These are phyloP conservation scores for Vicugna pacos DNA, from an alignment of 2,113 vertebrate genomes.

Conservation along the genomic window DNA sequence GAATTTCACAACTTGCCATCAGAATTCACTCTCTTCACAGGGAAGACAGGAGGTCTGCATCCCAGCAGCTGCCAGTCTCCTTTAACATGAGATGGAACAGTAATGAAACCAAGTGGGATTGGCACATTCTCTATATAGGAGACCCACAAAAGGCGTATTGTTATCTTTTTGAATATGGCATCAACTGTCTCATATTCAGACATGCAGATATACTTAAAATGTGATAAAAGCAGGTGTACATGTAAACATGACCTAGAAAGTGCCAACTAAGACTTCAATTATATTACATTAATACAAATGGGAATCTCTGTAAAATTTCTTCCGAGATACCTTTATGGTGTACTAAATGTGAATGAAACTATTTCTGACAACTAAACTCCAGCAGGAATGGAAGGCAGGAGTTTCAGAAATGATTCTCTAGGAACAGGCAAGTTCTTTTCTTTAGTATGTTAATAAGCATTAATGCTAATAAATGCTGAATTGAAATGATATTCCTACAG, in stretches of 20 bases:
- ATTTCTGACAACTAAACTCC: slow-evolving; percentile 58
- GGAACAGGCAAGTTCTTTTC: slow-evolving; percentile 51
- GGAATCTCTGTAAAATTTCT: not conserved
- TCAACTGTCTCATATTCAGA: not conserved
- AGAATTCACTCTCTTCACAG: not conserved
- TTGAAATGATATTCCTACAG: slow-evolving; percentile 75
- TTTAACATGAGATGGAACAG: not conserved
- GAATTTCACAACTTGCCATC: slow-evolving; percentile 2
- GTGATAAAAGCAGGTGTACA: not conserved
- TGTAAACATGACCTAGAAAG: slow-evolving; percentile 27
- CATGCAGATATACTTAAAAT: not conserved
- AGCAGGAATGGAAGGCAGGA: slow-evolving; percentile 60
- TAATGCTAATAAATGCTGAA: slow-evolving; percentile 81
- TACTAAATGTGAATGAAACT: slow-evolving; percentile 61
- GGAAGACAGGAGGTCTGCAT: accelerated
- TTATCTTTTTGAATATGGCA: slow-evolving; percentile 62
- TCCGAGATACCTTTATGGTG: not conserved
- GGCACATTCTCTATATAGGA: slow-evolving; percentile 1
- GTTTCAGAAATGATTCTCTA: slow-evolving; percentile 46
- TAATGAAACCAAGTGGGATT: not conserved
- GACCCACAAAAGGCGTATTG: slow-evolving; percentile 47
- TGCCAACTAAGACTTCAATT: slow-evolving; percentile 57
- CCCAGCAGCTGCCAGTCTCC: accelerated
- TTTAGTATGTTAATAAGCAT: slow-evolving; percentile 22
- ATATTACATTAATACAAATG: not conserved